Evolutionary conservation across 2,797 vertebrate species (phyloP).

Genomic region (Picus viridis): DNA sequence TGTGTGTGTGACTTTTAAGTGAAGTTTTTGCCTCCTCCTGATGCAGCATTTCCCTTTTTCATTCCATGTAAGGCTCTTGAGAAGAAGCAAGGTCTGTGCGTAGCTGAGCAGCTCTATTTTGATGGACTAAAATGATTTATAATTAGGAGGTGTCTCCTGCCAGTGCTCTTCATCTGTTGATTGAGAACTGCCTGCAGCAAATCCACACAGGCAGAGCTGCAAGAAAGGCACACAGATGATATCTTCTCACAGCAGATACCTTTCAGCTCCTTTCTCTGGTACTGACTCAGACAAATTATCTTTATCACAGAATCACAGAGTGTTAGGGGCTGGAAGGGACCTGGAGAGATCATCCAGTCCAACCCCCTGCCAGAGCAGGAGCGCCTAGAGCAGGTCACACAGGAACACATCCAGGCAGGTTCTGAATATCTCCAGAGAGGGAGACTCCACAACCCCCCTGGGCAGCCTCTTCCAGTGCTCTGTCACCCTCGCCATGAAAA

Average conservation of each 20-base stretch:
- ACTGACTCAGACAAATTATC: background rate
- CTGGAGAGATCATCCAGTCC: too few relatives aligned
- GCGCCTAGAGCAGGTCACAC: too few relatives aligned
- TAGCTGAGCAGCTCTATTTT: constrained; percentile 50
- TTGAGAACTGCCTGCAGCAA: constrained; percentile 33
- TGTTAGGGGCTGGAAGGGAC: too few relatives aligned
- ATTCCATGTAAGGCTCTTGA: constrained; percentile 34
- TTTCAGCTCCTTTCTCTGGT: background rate
- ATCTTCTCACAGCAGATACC: background rate
- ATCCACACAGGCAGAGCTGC: background rate
- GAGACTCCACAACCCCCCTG: too few relatives aligned
- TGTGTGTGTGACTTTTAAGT: constrained; percentile 21
- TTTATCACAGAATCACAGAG: background rate
- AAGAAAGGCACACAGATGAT: background rate
- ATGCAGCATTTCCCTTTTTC: constrained; percentile 12
- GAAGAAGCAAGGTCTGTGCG: constrained; percentile 1
- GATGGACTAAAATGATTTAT: constrained; percentile 44
- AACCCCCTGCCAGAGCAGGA: too few relatives aligned
- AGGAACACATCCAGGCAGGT: too few relatives aligned
- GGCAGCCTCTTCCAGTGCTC: too few relatives aligned
- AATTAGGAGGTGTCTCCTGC: constrained; percentile 46
- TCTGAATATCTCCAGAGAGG: too few relatives aligned
- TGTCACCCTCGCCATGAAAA: too few relatives aligned
- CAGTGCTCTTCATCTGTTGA: background rate
- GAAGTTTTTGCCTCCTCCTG: background rate